Conservation (phyloP, 2,113 vertebrate species). For the Rhodinocichla rosea region DNA sequence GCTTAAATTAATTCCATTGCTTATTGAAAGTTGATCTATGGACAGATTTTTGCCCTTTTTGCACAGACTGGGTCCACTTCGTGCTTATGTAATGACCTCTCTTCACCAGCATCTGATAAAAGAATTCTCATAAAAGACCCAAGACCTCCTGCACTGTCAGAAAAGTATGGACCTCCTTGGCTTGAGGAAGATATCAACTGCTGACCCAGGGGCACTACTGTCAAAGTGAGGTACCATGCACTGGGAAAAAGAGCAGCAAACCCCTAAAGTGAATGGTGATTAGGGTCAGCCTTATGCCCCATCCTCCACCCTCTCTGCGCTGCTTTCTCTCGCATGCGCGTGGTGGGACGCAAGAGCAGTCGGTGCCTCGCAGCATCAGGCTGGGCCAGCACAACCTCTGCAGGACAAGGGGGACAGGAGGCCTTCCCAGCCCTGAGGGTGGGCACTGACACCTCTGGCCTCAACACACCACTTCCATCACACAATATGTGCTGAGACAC, state of each 20-base stretch:
- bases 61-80: neutral
- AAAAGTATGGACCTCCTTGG: neutral
- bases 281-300: neutral
- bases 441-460: neutral
- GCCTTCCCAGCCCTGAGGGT: neutral
- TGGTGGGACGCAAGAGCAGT: fast-evolving
- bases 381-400: neutral
- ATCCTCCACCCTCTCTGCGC: fast-evolving
- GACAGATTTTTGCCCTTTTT: neutral
- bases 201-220: neutral
- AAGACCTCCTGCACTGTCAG: neutral
- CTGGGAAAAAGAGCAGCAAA: neutral
- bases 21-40: neutral
- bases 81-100: neutral
- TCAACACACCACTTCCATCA: neutral
- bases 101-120: neutral
- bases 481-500: fast-evolving
- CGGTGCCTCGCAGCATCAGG: fast-evolving
- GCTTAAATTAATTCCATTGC: neutral
- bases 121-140: neutral
- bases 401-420: fast-evolving
- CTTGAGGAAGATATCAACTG: neutral
- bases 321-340: fast-evolving
- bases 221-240: neutral
- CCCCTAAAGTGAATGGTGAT: neutral